phyloP scores from a whole-genome alignment of 2,113 vertebrate species.

The Piaya cayana region DNA sequence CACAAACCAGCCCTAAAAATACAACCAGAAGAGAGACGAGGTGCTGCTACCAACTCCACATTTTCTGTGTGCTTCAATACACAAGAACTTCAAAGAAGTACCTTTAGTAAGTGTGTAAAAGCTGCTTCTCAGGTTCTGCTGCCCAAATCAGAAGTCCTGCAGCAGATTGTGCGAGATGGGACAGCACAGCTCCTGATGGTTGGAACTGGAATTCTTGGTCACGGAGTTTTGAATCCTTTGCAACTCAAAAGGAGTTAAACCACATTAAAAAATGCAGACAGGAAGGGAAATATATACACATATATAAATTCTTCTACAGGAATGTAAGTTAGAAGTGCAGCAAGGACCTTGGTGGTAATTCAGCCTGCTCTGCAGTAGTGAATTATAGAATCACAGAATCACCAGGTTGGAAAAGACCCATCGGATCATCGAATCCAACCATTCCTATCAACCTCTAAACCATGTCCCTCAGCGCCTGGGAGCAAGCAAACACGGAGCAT shows the following conservation, averaged over 20 bases:
- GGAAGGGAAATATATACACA: no score
- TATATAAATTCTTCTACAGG: neutral
- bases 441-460: no score
- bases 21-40: neutral
- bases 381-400: no score
- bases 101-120: neutral
- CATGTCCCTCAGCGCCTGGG: no score
- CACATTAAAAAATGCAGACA: neutral
- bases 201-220: neutral
- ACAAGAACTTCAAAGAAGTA: neutral
- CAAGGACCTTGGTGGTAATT: neutral
- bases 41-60: neutral
- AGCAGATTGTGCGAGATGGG: neutral
- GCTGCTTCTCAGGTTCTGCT: neutral
- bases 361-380: neutral
- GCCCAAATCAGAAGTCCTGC: neutral
- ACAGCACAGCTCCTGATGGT: neutral
- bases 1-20: neutral
- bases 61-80: neutral
- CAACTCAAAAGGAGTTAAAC: neutral
- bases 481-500: neutral
- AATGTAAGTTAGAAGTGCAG: neutral
- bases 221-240: neutral
- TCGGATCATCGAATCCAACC: no score
- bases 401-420: no score